Evolutionary conservation across 2,113 vertebrate species (phyloP).

Genomic region (human): DNA sequence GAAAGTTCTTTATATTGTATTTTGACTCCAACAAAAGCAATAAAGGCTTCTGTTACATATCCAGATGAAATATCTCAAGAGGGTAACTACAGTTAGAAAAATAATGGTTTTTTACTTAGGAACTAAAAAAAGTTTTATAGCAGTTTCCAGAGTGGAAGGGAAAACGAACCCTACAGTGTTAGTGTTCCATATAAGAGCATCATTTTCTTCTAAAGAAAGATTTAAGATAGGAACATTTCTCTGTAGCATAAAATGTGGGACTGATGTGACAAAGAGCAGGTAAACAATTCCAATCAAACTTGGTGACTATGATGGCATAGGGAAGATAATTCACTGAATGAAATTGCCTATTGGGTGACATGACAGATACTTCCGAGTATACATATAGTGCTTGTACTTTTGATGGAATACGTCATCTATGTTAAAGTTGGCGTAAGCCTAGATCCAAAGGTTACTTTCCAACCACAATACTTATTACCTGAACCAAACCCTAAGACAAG

Average conservation of each 20-base stretch:
- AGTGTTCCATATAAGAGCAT: neutral
- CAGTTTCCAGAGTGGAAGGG: neutral
- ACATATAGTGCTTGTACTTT: neutral
- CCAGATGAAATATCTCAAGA: constrained; percentile 37
- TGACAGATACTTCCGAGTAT: neutral
- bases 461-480: neutral
- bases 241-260: neutral
- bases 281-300: neutral
- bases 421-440: neutral
- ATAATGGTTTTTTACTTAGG: constrained; percentile 21
- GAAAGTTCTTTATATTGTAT: constrained; percentile 32
- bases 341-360: neutral
- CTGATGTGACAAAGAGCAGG: neutral
- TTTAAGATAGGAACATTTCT: constrained; percentile 19
- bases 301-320: neutral
- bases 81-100: neutral
- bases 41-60: neutral
- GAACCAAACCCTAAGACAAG: neutral
- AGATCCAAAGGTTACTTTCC: constrained; percentile 24
- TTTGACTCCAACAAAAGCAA: constrained; percentile 37
- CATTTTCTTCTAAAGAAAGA: constrained; percentile 39
- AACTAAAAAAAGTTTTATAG: constrained; percentile 35
- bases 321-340: neutral
- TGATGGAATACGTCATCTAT: neutral
- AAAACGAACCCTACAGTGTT: constrained; percentile 6